phyloP scores from a whole-genome alignment of 2,888 invertebrate genomes.

The Scrobipalpa costella region DNA sequence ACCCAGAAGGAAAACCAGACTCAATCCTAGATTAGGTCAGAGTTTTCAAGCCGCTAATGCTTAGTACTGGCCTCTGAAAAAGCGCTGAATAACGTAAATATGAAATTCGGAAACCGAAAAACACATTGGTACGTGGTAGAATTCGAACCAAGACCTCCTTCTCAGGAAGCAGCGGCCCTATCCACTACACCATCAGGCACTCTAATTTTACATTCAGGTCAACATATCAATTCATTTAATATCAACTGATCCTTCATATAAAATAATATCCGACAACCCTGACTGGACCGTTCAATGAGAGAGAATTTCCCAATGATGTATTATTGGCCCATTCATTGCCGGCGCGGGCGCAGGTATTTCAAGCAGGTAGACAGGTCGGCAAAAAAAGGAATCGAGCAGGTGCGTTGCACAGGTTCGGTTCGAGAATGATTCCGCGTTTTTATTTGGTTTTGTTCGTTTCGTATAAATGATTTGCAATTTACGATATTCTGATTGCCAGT shows the following conservation, averaged over 20 bases:
- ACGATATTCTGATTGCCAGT: not conserved
- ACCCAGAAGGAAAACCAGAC: too few species aligned
- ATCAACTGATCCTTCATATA: not conserved
- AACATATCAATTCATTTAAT: too few species aligned
- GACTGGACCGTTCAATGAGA: not conserved
- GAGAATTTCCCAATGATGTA: conserved; percentile 2
- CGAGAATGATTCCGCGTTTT: conserved; percentile 13
- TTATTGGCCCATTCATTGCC: not conserved
- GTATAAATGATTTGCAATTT: not conserved
- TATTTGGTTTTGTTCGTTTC: not conserved
- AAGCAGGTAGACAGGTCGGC: conserved; percentile 15
- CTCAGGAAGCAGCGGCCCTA: too few species aligned
- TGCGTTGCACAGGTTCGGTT: not conserved
- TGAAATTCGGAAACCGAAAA: too few species aligned
- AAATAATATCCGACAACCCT: not conserved
- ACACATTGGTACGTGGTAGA: too few species aligned
- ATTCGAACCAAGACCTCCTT: too few species aligned
- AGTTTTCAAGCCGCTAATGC: too few species aligned
- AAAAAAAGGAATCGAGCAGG: conserved; percentile 13
- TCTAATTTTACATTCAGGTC: too few species aligned
- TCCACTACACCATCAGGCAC: too few species aligned
- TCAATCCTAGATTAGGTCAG: too few species aligned
- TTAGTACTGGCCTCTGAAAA: too few species aligned
- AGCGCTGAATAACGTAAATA: too few species aligned
- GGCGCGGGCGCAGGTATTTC: conserved; percentile 1